A percentile compares a stretch with the other conserved stretches of the same genome.
Evolutionary conservation across 2,113 vertebrate genomes (phyloP).

Genomic region (Sebastes fasciatus): DNA sequence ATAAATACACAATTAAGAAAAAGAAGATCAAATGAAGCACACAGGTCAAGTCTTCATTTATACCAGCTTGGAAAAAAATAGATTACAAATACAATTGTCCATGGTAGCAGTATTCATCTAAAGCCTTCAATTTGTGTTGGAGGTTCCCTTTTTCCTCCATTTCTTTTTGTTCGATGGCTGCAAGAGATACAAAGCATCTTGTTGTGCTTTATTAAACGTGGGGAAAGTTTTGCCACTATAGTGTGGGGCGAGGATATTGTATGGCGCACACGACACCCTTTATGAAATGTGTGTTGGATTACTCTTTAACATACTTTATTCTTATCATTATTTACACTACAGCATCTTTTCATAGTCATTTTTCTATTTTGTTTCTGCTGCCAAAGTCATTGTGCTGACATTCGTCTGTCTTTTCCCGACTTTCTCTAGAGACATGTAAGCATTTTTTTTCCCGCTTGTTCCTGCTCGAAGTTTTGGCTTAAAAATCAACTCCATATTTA

Average conservation of each 20-base stretch:
- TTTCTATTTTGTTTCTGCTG: background rate
- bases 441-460: background rate
- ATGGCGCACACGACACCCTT: background rate
- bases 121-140: background rate
- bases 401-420: background rate
- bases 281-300: background rate
- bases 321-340: too few species aligned
- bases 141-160: background rate
- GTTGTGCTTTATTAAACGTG: background rate
- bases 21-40: background rate
- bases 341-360: background rate
- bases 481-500: background rate
- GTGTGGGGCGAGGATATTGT: background rate
- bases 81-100: background rate
- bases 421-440: background rate
- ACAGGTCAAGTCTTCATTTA: background rate
- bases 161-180: background rate
- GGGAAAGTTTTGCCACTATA: background rate
- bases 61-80: too few species aligned
- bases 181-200: background rate
- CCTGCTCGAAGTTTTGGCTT: background rate
- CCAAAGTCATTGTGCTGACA: background rate
- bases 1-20: background rate
- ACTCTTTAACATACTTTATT: background rate
- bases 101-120: background rate